These are phyloP conservation scores for Amphiprion clarkii DNA, from an alignment of 2,797 vertebrate species.

Conservation along the genomic window DNA sequence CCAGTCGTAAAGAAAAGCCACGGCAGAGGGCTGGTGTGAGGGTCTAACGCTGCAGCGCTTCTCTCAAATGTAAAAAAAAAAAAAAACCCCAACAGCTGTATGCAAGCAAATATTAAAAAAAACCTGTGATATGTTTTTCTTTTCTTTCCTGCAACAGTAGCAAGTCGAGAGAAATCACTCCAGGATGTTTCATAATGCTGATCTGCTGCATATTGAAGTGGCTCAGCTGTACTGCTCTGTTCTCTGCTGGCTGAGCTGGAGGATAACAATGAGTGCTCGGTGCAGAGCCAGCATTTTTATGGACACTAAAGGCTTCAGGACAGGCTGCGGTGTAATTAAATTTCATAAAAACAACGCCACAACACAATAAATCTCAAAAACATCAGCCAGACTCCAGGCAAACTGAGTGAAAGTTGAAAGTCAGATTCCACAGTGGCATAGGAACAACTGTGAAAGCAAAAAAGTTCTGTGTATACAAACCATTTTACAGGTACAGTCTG, in stretches of 20 bases:
- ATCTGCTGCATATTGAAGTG: slow-evolving; percentile 28
- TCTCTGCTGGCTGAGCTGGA: slow-evolving; percentile 18
- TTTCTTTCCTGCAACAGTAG: slow-evolving; percentile 22
- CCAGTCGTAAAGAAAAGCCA: slow-evolving; percentile 9
- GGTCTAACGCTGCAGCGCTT: slow-evolving; percentile 14
- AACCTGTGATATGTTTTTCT: not conserved
- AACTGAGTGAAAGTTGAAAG: not conserved
- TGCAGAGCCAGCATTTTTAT: slow-evolving; percentile 5
- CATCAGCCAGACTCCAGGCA: not conserved
- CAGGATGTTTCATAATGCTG: slow-evolving; percentile 48
- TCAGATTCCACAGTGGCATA: not conserved
- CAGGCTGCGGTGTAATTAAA: not conserved
- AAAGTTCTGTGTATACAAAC: no score
- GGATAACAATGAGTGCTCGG: slow-evolving; percentile 12
- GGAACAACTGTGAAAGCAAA: not conserved
- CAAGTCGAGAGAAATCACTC: slow-evolving; percentile 26
- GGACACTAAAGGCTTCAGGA: slow-evolving; percentile 9
- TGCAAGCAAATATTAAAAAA: not conserved
- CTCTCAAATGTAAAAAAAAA: not conserved
- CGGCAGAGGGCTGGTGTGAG: not conserved
- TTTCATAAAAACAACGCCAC: not conserved
- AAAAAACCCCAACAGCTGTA: slow-evolving; percentile 1
- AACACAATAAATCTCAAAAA: not conserved
- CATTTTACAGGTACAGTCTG: no score
- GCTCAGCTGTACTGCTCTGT: slow-evolving; percentile 18